Evolutionary conservation across 2,888 invertebrate species (phyloP).

Genomic region (Sesamia inferens): DNA sequence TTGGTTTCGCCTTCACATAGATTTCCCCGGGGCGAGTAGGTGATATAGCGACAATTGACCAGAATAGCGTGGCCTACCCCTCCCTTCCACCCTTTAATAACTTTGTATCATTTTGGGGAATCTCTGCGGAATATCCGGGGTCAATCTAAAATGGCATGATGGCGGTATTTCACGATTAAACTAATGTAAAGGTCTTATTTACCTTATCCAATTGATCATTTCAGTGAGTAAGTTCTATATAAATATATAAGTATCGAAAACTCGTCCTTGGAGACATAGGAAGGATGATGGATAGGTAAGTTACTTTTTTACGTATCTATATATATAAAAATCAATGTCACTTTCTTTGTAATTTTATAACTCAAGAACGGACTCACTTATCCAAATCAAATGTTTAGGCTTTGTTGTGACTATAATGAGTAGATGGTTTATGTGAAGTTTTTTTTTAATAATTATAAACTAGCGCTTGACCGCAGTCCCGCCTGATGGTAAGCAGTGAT

Average conservation of each 20-base stretch:
- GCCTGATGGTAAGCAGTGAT: too few relatives aligned
- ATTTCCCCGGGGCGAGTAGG: conserved; percentile 70
- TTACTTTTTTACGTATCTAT: background rate
- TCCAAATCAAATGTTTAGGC: too few relatives aligned
- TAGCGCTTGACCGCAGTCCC: too few relatives aligned
- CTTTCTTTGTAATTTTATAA: too few relatives aligned
- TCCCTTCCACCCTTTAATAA: conserved; percentile 24
- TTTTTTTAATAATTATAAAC: too few relatives aligned
- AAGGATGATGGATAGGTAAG: background rate
- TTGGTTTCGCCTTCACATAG: conserved; percentile 69
- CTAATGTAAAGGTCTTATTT: conserved; percentile 38
- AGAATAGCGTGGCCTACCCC: conserved; percentile 13
- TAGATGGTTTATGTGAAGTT: too few relatives aligned
- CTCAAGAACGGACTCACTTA: too few relatives aligned
- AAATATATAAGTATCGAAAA: conserved; percentile 31
- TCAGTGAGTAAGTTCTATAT: conserved; percentile 4
- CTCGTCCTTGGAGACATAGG: background rate
- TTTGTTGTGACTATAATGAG: too few relatives aligned
- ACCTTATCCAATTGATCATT: conserved; percentile 41
- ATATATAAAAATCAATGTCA: too few relatives aligned
- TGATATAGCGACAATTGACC: conserved; percentile 45
- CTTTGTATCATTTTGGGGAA: conserved; percentile 14
- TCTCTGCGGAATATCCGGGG: conserved; percentile 4
- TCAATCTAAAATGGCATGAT: conserved; percentile 16
- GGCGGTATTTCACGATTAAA: conserved; percentile 32